Evolutionary conservation across 2,113 vertebrate genomes (phyloP).

Genomic region (Tautogolabrus adspersus): DNA sequence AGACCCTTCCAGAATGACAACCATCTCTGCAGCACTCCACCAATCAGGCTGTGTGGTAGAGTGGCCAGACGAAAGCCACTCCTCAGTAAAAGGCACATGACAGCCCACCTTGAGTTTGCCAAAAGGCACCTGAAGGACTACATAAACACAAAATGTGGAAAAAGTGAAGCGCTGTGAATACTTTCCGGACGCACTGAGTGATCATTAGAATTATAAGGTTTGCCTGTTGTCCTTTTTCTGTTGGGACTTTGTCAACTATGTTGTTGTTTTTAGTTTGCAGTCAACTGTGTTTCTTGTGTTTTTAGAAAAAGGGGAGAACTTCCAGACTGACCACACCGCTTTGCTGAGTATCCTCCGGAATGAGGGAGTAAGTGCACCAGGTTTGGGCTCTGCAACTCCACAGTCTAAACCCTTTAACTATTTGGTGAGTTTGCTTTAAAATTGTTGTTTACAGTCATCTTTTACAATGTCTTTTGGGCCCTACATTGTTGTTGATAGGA

Average conservation of each 20-base stretch:
- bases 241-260: not conserved
- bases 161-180: too few species aligned
- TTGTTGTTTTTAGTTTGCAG: not conserved
- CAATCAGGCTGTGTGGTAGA: too few species aligned
- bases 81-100: too few species aligned
- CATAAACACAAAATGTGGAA: too few species aligned
- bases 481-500: not conserved
- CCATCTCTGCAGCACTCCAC: too few species aligned
- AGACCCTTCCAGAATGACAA: too few species aligned
- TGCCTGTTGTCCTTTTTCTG: not conserved
- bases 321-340: slow-evolving; percentile 61
- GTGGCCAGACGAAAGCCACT: too few species aligned
- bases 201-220: not conserved
- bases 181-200: too few species aligned
- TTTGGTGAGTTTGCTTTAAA: slow-evolving; percentile 59
- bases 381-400: slow-evolving; percentile 25
- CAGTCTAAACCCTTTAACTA: slow-evolving; percentile 60
- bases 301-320: slow-evolving; percentile 62
- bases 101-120: too few species aligned
- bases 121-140: too few species aligned
- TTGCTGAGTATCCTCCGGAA: slow-evolving; percentile 72
- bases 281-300: not conserved
- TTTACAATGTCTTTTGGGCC: not conserved
- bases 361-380: slow-evolving; percentile 41
- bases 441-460: not conserved